Evolutionary conservation across 2,113 vertebrate species (phyloP).

Genomic region (Ceyx cyanopectus): DNA sequence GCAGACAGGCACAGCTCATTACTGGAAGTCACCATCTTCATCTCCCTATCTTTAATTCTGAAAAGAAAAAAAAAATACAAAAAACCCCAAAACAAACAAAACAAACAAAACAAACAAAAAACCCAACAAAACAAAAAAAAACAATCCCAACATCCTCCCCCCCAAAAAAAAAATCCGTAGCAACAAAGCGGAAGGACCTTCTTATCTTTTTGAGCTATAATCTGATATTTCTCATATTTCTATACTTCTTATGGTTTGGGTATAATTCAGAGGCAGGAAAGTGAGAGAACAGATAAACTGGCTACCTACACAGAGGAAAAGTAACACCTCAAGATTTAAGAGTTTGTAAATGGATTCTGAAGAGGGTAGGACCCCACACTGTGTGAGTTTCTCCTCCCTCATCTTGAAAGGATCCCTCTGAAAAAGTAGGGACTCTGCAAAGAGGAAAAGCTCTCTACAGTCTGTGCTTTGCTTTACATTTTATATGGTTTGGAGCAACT

Average conservation of each 20-base stretch:
- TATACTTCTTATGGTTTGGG: neutral
- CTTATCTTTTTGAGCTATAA: neutral
- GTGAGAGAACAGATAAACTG: neutral
- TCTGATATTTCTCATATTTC: neutral
- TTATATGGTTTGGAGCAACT: fast-evolving
- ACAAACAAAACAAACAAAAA: too few species aligned
- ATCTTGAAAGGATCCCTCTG: neutral
- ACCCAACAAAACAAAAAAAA: neutral
- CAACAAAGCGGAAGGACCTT: neutral
- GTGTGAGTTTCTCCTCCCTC: neutral
- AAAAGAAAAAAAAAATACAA: neutral
- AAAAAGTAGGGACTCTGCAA: neutral
- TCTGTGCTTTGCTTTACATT: neutral
- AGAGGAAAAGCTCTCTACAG: neutral
- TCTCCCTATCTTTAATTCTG: neutral
- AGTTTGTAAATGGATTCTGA: neutral
- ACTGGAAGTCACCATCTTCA: neutral
- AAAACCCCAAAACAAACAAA: neutral
- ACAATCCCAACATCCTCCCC: fast-evolving
- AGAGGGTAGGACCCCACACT: neutral
- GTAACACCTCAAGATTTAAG: neutral
- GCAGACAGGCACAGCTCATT: neutral
- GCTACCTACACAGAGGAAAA: neutral
- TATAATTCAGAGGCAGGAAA: neutral
- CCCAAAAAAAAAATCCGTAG: neutral